Base-by-base conservation (phyloP, 53 echinoderm and acorn worm genomes). In the Patiria pectinifera region DNA sequence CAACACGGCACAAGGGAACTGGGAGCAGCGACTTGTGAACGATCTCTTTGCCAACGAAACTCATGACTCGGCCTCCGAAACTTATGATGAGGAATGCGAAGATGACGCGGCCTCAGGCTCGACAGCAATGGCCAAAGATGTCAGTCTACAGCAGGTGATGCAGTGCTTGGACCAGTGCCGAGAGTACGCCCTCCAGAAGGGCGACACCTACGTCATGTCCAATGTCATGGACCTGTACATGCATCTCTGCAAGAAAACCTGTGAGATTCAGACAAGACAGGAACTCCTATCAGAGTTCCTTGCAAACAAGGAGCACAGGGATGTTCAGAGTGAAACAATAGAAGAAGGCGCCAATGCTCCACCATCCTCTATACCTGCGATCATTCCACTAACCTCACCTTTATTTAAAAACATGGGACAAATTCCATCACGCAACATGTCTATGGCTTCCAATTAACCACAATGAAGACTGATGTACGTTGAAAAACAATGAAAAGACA, bases 161-260 rank as follows among this genome's bases (percentile, higher is more conserved):
- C 59, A 15, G 11, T 59, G 45, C 45, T n/a, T 77, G 15, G 25
- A 58, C 35, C 35, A 1, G 35, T 35, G 35, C 23, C 58, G 61
- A 35, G 76, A 71, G 43, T 77, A 77, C n/a, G 87, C 87, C 77
- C 24, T 87, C 13, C 87, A 35, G 35, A 59, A 59, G 2, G 87
- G 87, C 7, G 87, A 87, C 62, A 59, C 78, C 26, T 16, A 87
- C 59, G 72, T 87, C 19, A 58, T 76, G 26, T 35, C 60, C 26
- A 23, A 43, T 15, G 87, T 87, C 87, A 87, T 87, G 87, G 61
- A 59, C 12, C 87, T 87, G 35, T 35, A 35, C 35, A 35, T 35
- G 35, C 35, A 35, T 35, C 35, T 35, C 35, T 69, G 71, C 46
- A 71, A 45, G 48, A 46, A 35, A 22, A 45, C 86, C 6, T 84